Conservation (phyloP, 2,113 vertebrate genomes). For the Nesospiza acunhae region DNA sequence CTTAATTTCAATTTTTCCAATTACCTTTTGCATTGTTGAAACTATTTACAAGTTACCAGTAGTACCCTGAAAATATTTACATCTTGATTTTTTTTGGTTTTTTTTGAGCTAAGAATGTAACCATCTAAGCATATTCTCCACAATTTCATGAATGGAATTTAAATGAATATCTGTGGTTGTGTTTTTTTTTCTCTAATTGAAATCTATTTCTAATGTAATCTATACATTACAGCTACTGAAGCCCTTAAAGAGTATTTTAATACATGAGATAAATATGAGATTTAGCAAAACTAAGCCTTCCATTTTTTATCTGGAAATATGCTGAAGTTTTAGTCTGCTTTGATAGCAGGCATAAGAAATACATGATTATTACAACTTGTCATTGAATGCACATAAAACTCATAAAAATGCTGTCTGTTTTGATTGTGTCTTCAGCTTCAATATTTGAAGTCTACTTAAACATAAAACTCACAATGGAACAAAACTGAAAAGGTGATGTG, state of each 20-base stretch:
- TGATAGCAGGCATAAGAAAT: neutral
- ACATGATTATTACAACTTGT: neutral
- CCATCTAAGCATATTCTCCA: neutral
- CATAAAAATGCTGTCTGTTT: constrained; percentile 12
- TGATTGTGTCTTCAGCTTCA: neutral
- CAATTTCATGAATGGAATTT: neutral
- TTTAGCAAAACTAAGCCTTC: neutral
- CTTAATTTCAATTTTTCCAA: neutral
- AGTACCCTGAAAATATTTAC: neutral
- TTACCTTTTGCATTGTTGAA: neutral
- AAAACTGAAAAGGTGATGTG: neutral
- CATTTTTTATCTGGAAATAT: neutral
- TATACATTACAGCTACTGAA: neutral
- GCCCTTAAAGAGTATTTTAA: neutral
- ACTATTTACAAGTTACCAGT: neutral
- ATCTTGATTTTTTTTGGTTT: neutral
- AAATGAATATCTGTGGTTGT: neutral
- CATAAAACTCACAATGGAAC: neutral
- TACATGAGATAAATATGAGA: neutral
- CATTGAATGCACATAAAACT: neutral
- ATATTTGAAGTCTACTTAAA: neutral
- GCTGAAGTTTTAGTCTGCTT: neutral
- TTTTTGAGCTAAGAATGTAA: neutral
- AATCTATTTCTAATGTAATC: neutral
- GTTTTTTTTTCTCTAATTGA: neutral